These are phyloP conservation scores for Peromyscus polionotus DNA, from an alignment of 2,113 vertebrate genomes.

Conservation along the genomic window DNA sequence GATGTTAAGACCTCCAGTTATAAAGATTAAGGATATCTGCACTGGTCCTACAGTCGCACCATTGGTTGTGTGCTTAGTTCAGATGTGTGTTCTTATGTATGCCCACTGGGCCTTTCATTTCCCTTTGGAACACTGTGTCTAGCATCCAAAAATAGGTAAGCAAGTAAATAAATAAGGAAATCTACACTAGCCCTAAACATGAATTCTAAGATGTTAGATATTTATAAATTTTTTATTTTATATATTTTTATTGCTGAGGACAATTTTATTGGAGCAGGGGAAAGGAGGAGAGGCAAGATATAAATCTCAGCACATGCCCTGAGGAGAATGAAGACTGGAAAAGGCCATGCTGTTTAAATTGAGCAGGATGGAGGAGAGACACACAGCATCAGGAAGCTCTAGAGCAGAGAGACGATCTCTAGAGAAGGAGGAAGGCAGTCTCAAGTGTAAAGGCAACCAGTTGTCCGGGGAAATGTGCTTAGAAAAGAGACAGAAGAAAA, in stretches of 20 bases:
- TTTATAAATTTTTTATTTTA: neutral
- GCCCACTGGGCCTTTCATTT: neutral
- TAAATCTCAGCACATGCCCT: neutral
- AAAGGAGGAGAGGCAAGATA: neutral
- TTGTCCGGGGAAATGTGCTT: neutral
- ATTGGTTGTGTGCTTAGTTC: neutral
- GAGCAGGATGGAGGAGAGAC: too few relatives aligned
- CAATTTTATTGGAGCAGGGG: neutral
- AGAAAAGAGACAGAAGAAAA: neutral
- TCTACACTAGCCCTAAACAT: neutral
- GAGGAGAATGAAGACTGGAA: neutral
- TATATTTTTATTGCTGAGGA: neutral
- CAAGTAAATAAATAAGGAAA: neutral
- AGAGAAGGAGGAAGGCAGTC: neutral
- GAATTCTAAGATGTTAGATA: neutral
- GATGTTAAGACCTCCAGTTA: neutral
- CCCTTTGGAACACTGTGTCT: neutral
- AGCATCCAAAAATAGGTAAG: neutral
- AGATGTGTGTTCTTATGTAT: neutral
- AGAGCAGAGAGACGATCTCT: neutral
- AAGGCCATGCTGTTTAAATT: neutral
- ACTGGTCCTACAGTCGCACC: neutral
- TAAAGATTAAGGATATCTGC: neutral
- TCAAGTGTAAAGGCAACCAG: neutral
- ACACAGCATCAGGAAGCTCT: neutral